A percentile compares a stretch with the other conserved stretches of the same genome.
These are phyloP conservation scores for Pyrocoelia pectoralis DNA, from an alignment of 2,888 invertebrate species.

Conservation along the genomic window DNA sequence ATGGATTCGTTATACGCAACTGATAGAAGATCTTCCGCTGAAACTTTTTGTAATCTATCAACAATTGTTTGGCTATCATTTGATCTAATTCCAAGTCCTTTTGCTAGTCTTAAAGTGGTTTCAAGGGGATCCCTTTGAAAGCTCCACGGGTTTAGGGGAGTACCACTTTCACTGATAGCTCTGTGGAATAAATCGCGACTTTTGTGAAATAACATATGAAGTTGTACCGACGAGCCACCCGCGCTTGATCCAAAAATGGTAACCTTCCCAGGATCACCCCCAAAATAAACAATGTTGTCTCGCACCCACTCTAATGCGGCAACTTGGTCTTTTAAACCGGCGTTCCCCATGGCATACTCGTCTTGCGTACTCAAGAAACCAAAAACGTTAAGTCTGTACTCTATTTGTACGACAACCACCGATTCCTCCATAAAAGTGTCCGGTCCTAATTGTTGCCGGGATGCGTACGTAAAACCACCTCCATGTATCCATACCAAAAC, in stretches of 20 bases:
- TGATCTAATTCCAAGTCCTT: conserved; percentile 14
- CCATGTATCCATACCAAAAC: conserved; percentile 37
- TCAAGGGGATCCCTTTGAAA: conserved; percentile 15
- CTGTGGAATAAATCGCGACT: conserved; percentile 17
- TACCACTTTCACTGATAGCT: conserved; percentile 28
- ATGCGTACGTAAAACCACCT: conserved; percentile 42
- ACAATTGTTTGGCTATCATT: neutral
- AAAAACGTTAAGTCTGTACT: conserved; percentile 22
- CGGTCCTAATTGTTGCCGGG: conserved; percentile 26
- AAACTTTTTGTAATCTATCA: conserved; percentile 10
- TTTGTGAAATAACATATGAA: conserved; percentile 30
- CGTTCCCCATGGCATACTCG: conserved; percentile 39
- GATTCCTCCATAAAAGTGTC: conserved; percentile 42
- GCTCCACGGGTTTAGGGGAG: conserved; percentile 19
- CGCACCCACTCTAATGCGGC: conserved; percentile 30
- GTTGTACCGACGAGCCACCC: conserved; percentile 30
- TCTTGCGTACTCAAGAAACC: conserved; percentile 44
- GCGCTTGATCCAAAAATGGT: conserved; percentile 39
- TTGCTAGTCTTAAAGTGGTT: neutral
- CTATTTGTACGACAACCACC: conserved; percentile 40
- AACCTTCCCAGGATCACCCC: conserved; percentile 33
- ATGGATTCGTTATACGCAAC: too few relatives aligned
- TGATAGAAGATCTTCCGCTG: too few relatives aligned
- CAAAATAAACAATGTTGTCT: conserved; percentile 33
- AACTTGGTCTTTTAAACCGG: conserved; percentile 35